These are phyloP conservation scores for Pontoporia blainvillei DNA, from an alignment of 2,113 vertebrate genomes.

Conservation along the genomic window DNA sequence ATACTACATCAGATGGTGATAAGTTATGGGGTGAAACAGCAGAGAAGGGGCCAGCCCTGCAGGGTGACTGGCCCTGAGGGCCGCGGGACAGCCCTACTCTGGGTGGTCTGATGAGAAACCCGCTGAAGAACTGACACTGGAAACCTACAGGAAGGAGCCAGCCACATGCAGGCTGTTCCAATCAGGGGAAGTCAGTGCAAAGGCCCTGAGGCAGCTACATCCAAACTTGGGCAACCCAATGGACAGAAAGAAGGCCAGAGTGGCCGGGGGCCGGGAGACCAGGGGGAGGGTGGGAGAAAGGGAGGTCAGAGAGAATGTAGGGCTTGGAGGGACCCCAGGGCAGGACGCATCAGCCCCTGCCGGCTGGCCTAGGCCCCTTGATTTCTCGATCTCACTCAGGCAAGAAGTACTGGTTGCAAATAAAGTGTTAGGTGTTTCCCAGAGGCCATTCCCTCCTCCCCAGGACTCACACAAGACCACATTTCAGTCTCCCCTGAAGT, in stretches of 20 bases:
- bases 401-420: too few species aligned
- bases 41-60: background rate
- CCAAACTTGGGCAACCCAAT: background rate
- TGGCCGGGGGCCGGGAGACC: background rate
- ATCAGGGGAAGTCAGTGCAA: background rate
- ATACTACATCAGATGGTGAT: fast-evolving
- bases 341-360: background rate
- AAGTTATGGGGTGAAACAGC: fast-evolving
- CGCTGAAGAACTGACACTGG: background rate
- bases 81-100: background rate
- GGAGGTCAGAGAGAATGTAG: too few species aligned
- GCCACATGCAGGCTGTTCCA: fast-evolving
- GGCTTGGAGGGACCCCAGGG: background rate
- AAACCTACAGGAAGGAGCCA: background rate
- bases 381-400: background rate
- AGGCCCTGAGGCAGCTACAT: background rate
- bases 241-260: background rate
- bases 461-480: background rate
- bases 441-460: background rate
- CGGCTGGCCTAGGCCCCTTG: background rate
- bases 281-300: too few species aligned
- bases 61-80: background rate
- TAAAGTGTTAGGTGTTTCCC: fast-evolving
- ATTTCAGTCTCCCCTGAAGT: background rate
- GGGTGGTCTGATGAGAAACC: background rate